Evolutionary conservation across 2,113 vertebrate genomes (phyloP).

Genomic region (Mola mola): DNA sequence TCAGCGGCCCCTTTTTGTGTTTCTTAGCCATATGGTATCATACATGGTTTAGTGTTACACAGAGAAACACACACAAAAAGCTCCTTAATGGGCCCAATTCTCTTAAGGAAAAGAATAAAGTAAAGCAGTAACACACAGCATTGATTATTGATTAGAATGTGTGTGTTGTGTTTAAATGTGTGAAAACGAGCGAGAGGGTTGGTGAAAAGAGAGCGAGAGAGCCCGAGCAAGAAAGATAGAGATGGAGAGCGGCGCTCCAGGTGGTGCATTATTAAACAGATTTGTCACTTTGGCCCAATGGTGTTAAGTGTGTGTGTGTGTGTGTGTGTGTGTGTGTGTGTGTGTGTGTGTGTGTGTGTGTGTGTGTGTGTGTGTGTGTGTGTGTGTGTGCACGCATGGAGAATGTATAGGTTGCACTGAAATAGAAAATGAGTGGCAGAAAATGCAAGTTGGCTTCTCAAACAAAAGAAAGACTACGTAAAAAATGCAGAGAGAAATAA

Average conservation of each 20-base stretch:
- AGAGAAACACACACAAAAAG: slow-evolving; percentile 36
- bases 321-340: slow-evolving; percentile 13
- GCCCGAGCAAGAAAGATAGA: slow-evolving; percentile 15
- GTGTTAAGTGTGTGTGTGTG: slow-evolving; percentile 33
- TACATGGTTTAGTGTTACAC: too few relatives aligned
- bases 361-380: not conserved
- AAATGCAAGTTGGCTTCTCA: too few relatives aligned
- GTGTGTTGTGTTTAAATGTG: slow-evolving; percentile 23
- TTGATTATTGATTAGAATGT: slow-evolving; percentile 35
- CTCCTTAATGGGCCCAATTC: slow-evolving; percentile 37
- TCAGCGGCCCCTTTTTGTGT: too few relatives aligned
- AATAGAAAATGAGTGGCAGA: too few relatives aligned
- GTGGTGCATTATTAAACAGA: slow-evolving; percentile 77
- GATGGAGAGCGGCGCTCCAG: slow-evolving; percentile 58
- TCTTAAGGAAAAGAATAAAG: slow-evolving; percentile 63
- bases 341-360: slow-evolving; percentile 18
- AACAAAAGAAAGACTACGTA: too few relatives aligned
- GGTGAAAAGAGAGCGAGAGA: slow-evolving; percentile 12
- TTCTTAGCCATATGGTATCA: too few relatives aligned
- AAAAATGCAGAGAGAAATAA: too few relatives aligned
- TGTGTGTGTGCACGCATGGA: not conserved
- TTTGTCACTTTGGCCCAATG: slow-evolving; percentile 70
- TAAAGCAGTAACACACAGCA: slow-evolving; percentile 58
- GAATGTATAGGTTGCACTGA: slow-evolving; percentile 9
- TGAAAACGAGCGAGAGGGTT: not conserved